Evolutionary conservation across 2,113 vertebrate genomes (phyloP).

Genomic region (Apeltes quadracus): DNA sequence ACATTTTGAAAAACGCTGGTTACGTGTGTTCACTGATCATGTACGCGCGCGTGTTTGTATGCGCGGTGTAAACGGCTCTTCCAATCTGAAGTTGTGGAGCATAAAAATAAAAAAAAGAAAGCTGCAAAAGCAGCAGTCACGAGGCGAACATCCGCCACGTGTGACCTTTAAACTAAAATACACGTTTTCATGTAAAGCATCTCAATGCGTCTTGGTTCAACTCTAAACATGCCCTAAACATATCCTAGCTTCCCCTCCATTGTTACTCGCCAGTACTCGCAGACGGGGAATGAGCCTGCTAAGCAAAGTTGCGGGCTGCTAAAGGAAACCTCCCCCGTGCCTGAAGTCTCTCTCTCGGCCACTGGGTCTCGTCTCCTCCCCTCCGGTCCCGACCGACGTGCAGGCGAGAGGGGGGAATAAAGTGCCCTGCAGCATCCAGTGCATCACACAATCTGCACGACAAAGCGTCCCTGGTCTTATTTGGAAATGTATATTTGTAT

Average conservation of each 20-base stretch:
- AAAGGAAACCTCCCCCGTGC: slow-evolving; percentile 35
- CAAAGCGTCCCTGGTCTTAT: slow-evolving; percentile 40
- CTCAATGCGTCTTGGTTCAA: neutral
- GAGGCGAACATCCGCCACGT: neutral
- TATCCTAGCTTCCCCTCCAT: neutral
- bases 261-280: neutral
- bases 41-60: slow-evolving; percentile 3
- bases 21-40: neutral
- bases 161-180: neutral
- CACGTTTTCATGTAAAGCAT: neutral
- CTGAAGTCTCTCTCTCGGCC: slow-evolving; percentile 50
- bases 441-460: slow-evolving; percentile 50
- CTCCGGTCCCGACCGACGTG: slow-evolving; percentile 38
- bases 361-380: slow-evolving; percentile 45
- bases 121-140: neutral
- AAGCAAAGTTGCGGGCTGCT: slow-evolving; percentile 12
- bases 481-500: slow-evolving; percentile 35
- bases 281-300: neutral
- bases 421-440: slow-evolving; percentile 59
- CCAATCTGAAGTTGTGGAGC: slow-evolving; percentile 30
- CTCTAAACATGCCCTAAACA: neutral
- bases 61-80: slow-evolving; percentile 7
- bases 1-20: neutral
- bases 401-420: slow-evolving; percentile 34
- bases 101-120: neutral